Conservation (phyloP, 2,888 invertebrate species). For the Oligia strigilis region DNA sequence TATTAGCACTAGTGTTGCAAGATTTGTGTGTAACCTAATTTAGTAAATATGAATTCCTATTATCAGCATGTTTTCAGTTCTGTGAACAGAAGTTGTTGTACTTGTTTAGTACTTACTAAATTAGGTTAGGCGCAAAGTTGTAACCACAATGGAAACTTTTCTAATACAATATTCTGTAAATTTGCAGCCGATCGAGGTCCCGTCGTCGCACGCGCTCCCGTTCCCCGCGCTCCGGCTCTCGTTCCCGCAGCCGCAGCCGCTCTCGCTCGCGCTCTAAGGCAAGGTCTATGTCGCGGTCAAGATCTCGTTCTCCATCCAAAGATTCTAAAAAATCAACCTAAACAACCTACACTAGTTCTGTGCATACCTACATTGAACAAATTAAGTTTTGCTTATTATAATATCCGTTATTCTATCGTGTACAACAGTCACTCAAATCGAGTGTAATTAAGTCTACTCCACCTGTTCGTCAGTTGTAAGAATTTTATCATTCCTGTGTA, state of each 20-base stretch:
- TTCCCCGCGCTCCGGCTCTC: conserved; percentile 88
- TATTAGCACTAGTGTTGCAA: conserved; percentile 48
- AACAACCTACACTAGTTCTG: conserved; percentile 56
- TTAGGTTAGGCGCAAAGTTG: conserved; percentile 46
- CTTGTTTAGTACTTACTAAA: conserved; percentile 34
- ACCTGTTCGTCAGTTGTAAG: conserved; percentile 68
- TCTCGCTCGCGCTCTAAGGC: conserved; percentile 89
- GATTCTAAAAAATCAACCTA: conserved; percentile 89
- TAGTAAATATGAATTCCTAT: conserved; percentile 33
- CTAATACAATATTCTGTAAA: conserved; percentile 57
- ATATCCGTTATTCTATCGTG: conserved; percentile 50
- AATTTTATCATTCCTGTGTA: conserved; percentile 82
- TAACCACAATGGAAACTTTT: conserved; percentile 11
- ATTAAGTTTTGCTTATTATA: conserved; percentile 60
- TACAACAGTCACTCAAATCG: conserved; percentile 54
- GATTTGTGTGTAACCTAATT: conserved; percentile 60
- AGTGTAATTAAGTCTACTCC: conserved; percentile 60
- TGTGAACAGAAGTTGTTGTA: not conserved
- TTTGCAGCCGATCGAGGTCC: conserved; percentile 91
- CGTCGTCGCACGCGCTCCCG: conserved; percentile 92
- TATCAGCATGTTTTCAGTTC: not conserved
- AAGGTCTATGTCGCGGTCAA: conserved; percentile 87
- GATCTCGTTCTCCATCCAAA: conserved; percentile 88
- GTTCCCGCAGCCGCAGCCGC: conserved; percentile 86
- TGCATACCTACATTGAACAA: conserved; percentile 61